These are phyloP conservation scores for Platorchestia sp. DNA, from an alignment of 1,140 invertebrate species.

Conservation along the genomic window DNA sequence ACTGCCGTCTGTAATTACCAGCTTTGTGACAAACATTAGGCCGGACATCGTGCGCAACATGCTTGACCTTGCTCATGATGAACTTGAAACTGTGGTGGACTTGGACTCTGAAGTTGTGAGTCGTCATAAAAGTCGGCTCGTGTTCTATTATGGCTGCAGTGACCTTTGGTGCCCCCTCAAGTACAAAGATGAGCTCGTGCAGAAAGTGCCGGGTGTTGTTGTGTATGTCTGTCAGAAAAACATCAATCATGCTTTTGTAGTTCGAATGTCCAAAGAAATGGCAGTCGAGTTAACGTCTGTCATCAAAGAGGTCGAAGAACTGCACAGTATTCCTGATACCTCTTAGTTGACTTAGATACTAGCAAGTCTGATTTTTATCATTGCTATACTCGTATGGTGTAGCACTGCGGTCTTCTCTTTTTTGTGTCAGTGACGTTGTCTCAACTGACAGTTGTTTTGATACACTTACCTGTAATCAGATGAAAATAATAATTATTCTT, in stretches of 20 bases:
- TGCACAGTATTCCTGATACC: neutral
- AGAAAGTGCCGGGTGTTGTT: conserved; percentile 71
- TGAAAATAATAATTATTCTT: neutral
- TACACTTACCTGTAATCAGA: neutral
- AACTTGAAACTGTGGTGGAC: conserved; percentile 71
- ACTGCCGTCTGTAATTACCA: conserved; percentile 69
- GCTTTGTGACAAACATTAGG: conserved; percentile 70
- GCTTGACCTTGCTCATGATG: conserved; percentile 71
- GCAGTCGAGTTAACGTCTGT: conserved; percentile 31
- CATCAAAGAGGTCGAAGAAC: conserved; percentile 29
- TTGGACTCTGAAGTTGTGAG: conserved; percentile 70
- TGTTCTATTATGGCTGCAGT: conserved; percentile 72
- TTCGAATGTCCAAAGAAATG: conserved; percentile 62
- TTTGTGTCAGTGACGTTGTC: neutral
- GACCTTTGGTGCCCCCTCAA: conserved; percentile 73
- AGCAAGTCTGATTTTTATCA: neutral
- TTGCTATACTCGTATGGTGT: neutral
- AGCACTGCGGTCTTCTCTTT: neutral
- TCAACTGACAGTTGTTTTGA: neutral
- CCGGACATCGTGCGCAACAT: conserved; percentile 70
- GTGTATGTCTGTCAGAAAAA: conserved; percentile 71
- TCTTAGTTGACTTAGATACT: neutral
- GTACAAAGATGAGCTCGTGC: conserved; percentile 71
- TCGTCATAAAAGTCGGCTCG: conserved; percentile 70
- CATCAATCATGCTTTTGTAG: conserved; percentile 73